Evolutionary conservation across 2,113 vertebrate species (phyloP).

Genomic region (Erythrocercus mccallii): DNA sequence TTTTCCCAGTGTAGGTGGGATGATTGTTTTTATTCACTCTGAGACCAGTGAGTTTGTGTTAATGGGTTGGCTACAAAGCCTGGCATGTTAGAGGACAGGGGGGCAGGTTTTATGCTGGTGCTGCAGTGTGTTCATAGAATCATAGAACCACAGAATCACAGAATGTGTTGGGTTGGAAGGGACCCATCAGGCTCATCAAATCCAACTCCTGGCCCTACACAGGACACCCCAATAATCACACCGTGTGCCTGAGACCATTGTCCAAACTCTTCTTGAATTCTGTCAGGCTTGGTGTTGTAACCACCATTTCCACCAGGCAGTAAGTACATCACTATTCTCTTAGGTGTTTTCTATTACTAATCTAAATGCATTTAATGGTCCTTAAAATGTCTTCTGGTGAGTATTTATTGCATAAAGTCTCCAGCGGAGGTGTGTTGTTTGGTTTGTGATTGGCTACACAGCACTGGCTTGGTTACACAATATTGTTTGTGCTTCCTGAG

Average conservation of each 20-base stretch:
- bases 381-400: not conserved
- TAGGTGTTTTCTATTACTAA: not conserved
- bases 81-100: rapidly evolving
- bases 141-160: not conserved
- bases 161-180: not conserved
- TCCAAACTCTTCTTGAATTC: not conserved
- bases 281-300: not conserved
- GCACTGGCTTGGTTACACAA: not conserved
- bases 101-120: rapidly evolving
- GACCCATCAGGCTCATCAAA: not conserved
- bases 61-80: not conserved
- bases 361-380: not conserved
- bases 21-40: not conserved
- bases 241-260: not conserved
- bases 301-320: not conserved
- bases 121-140: not conserved
- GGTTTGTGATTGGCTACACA: not conserved
- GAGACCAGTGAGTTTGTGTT: not conserved
- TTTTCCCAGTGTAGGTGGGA: not conserved
- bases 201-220: not conserved
- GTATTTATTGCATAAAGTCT: not conserved
- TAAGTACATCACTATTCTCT: rapidly evolving
- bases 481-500: not conserved
- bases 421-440: not conserved
- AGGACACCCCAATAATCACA: not conserved